Evolutionary conservation across 2,113 vertebrate species (phyloP).

Genomic region (Rallus limicola): DNA sequence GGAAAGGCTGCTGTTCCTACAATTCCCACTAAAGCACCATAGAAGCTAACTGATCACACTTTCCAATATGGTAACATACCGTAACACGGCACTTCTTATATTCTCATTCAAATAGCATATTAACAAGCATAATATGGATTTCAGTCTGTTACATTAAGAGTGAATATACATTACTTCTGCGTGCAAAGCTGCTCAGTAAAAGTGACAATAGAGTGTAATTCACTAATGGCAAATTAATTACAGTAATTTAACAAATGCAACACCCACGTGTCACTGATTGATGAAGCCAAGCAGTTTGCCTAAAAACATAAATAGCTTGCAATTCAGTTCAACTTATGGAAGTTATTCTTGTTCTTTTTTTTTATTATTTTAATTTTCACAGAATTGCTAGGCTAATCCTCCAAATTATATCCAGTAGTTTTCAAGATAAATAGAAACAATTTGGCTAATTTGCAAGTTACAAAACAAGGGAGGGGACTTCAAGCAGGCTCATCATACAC

Average conservation of each 20-base stretch:
- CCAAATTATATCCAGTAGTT: background rate
- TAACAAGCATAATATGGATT: background rate
- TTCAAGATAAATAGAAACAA: constrained; percentile 21
- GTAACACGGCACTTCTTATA: background rate
- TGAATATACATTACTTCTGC: background rate
- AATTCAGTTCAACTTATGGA: background rate
- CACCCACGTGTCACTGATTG: background rate
- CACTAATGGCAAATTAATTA: constrained; percentile 42
- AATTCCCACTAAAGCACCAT: background rate
- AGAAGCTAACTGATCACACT: background rate
- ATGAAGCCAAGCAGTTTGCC: background rate
- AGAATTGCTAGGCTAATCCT: background rate
- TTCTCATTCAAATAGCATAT: background rate
- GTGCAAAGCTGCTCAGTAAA: constrained; percentile 1
- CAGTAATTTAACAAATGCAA: constrained; percentile 35
- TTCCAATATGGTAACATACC: background rate
- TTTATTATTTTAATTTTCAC: background rate
- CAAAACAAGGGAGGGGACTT: constrained; percentile 48
- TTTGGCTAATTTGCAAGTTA: constrained; percentile 11
- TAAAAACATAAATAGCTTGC: constrained; percentile 9
- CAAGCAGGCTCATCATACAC: constrained; percentile 9
- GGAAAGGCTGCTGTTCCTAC: background rate
- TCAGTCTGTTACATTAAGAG: background rate
- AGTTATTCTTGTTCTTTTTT: background rate
- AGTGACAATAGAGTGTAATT: constrained; percentile 36